These are phyloP conservation scores for Ectropis crepuscularia DNA, from an alignment of 2,888 invertebrate genomes.

Conservation along the genomic window DNA sequence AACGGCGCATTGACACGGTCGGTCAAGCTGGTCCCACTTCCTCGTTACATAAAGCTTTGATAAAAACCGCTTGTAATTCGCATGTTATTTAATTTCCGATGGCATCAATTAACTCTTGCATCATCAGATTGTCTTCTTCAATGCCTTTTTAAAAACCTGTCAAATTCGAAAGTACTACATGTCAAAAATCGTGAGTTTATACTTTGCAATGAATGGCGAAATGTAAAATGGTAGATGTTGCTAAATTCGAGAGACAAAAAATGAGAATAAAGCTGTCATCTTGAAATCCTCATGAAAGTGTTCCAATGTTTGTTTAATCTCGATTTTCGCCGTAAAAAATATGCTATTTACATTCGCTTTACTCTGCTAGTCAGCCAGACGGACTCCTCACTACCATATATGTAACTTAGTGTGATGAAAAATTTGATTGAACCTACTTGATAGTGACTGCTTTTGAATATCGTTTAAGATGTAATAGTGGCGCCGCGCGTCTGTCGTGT, in stretches of 20 bases:
- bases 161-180: slow-evolving; percentile 18
- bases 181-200: slow-evolving; percentile 9
- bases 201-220: slow-evolving; percentile 1
- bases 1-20: slow-evolving; percentile 17
- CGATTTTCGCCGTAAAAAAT: slow-evolving; percentile 25
- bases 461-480: no score
- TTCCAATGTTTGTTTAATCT: slow-evolving; percentile 20
- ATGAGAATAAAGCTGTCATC: slow-evolving; percentile 13
- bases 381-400: no score
- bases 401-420: no score
- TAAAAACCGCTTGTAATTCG: slow-evolving; percentile 23
- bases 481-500: no score
- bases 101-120: slow-evolving; percentile 31
- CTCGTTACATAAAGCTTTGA: slow-evolving; percentile 29
- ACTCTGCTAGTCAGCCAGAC: slow-evolving; percentile 50
- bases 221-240: no score
- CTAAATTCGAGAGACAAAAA: not conserved
- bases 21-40: slow-evolving; percentile 30
- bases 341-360: slow-evolving; percentile 27
- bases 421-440: no score
- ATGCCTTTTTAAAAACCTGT: slow-evolving; percentile 16
- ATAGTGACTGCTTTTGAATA: no score
- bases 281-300: slow-evolving; percentile 26
- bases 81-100: slow-evolving; percentile 34
- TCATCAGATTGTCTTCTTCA: slow-evolving; percentile 24